A percentile compares a stretch with the other conserved stretches of the same genome.
Conservation (phyloP, 2,888 invertebrate species). For the Nomada ruficornis region DNA sequence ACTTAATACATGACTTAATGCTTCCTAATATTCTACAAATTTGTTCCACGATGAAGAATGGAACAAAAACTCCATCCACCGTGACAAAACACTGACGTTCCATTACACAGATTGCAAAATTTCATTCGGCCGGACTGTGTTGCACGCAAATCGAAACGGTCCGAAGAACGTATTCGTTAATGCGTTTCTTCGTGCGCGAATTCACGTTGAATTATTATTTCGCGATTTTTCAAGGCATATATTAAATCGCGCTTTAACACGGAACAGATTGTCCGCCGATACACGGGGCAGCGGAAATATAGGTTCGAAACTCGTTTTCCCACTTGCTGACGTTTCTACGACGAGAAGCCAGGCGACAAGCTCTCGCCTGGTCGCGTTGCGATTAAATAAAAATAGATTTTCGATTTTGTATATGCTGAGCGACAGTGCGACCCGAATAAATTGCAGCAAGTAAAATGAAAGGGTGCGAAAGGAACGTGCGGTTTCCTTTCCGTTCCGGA, state of each 20-base stretch:
- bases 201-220: slow-evolving; percentile 41
- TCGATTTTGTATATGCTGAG: slow-evolving; percentile 42
- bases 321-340: neutral
- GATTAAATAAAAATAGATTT: slow-evolving; percentile 56
- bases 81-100: neutral
- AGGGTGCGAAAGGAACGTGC: slow-evolving; percentile 64
- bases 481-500: slow-evolving; percentile 68
- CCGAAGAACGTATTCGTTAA: slow-evolving; percentile 34
- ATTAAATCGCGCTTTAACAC: slow-evolving; percentile 39
- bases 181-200: slow-evolving; percentile 32
- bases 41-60: too few relatives aligned
- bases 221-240: slow-evolving; percentile 38
- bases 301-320: slow-evolving; percentile 20
- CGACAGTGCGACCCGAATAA: slow-evolving; percentile 36
- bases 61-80: neutral
- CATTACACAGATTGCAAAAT: neutral
- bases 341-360: slow-evolving; percentile 39
- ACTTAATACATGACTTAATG: neutral
- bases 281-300: neutral
- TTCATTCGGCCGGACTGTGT: neutral
- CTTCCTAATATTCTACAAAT: neutral
- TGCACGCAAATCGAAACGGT: neutral
- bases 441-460: slow-evolving; percentile 35
- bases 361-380: slow-evolving; percentile 28
- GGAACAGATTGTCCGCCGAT: slow-evolving; percentile 29